Evolutionary conservation across 1,140 invertebrate genomes (phyloP).

Genomic region (Mycetomoellerius zeteki): DNA sequence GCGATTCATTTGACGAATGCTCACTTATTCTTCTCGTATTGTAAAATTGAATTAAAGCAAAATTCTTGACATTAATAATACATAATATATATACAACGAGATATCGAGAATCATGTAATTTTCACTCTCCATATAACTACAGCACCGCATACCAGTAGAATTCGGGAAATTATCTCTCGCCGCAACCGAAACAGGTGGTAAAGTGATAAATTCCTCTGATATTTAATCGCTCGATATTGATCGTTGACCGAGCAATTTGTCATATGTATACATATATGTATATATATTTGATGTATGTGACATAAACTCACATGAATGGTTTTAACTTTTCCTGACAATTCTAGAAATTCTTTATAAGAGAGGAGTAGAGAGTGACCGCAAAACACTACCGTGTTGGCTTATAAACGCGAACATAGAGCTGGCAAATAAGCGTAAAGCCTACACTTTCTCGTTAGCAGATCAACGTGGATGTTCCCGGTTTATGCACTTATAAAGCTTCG

Average conservation of each 20-base stretch:
- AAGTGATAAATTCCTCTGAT: constrained; percentile 19
- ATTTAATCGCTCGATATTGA: constrained; percentile 36
- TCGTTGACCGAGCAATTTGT: neutral
- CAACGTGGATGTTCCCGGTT: constrained; percentile 48
- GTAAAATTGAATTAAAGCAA: constrained; percentile 13
- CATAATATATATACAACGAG: neutral
- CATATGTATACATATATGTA: neutral
- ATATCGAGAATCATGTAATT: constrained; percentile 26
- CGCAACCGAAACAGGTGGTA: neutral
- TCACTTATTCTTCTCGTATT: neutral
- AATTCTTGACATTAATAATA: constrained; percentile 18
- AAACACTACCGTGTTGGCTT: neutral
- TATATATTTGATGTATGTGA: neutral
- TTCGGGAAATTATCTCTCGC: constrained; percentile 27
- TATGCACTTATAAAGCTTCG: constrained; percentile 67
- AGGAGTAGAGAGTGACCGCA: neutral
- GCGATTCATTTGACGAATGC: constrained; percentile 2
- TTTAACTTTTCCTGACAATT: constrained; percentile 10
- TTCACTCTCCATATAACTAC: constrained; percentile 15
- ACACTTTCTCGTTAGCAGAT: constrained; percentile 49
- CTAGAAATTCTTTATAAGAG: constrained; percentile 21
- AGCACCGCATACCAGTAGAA: neutral
- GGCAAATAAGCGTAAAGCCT: constrained; percentile 55
- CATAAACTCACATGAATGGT: neutral
- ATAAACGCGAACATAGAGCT: constrained; percentile 36